Evolutionary conservation across 2,113 vertebrate genomes (phyloP).

Genomic region (Pampusana beccarii): DNA sequence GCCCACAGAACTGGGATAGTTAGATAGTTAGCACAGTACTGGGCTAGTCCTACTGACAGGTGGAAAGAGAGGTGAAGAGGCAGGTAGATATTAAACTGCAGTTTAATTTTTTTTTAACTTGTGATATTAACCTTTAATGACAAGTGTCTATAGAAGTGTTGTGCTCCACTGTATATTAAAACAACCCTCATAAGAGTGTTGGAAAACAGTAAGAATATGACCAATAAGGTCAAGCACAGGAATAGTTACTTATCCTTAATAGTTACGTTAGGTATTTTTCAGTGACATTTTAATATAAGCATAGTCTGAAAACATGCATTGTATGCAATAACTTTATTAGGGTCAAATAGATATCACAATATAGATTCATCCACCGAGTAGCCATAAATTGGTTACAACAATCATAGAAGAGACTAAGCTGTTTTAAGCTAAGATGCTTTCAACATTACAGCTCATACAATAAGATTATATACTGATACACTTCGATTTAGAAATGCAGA

Average conservation of each 20-base stretch:
- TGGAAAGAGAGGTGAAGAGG: slow-evolving; percentile 20
- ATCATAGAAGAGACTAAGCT: slow-evolving; percentile 74
- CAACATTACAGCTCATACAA: slow-evolving; percentile 72
- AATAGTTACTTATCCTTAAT: neutral
- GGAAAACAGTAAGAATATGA: slow-evolving; percentile 4
- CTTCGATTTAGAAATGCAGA: slow-evolving; percentile 74
- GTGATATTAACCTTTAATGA: slow-evolving; percentile 4
- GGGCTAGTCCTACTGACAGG: neutral
- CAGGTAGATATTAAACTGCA: slow-evolving; percentile 22
- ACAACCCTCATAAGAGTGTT: neutral
- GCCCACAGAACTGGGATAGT: neutral
- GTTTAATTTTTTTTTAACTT: neutral
- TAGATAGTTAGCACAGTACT: neutral
- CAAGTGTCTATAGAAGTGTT: neutral
- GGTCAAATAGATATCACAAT: slow-evolving; percentile 81
- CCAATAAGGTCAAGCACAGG: slow-evolving; percentile 11
- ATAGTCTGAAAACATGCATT: slow-evolving; percentile 47
- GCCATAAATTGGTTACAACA: slow-evolving; percentile 76
- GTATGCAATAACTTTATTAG: slow-evolving; percentile 83
- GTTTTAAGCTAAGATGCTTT: slow-evolving; percentile 75
- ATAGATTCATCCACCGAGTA: slow-evolving; percentile 77
- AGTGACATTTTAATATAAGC: slow-evolving; percentile 3
- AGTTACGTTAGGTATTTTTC: neutral
- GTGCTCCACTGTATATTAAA: neutral
- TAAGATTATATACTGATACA: slow-evolving; percentile 66